Evolutionary conservation across 2,113 vertebrate genomes (phyloP), one percentile per base, ranked within the genome.

Genomic region (Phycodurus eques): DNA sequence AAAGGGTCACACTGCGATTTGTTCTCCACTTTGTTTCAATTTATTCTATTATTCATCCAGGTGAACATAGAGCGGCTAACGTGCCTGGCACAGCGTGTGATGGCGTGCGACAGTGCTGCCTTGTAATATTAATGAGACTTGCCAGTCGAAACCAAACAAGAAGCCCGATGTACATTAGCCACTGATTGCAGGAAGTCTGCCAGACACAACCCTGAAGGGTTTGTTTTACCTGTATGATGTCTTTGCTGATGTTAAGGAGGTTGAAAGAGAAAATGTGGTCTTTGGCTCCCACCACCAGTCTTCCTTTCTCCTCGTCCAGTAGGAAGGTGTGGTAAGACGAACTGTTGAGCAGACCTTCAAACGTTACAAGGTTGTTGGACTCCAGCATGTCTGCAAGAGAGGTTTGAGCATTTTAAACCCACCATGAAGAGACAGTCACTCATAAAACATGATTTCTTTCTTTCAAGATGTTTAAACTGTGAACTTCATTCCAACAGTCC

Each of bases 221-320:
- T 17, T 47, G 6, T 65, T 63, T 68, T 94, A 99, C 97, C 96
- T 95, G 94, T 86, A 94, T 91, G 83, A 94, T 95, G 80, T 98
- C 96, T 91, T 94, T 96, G 94, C 89, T 94, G 76, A 99, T 96
- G 82, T 98, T 96, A 80, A 96, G 93, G 87, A 99, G 92, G 91
- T 95, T 98, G 85, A 99, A 98, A 68, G 98, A 97, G 92, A 99
- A 96, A 83, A 99, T 93, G 88, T 99, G 95, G 90, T 99, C 98
- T 82, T 98, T 99, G 76, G 96, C 95, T 89, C 98, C 98, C 71
- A 99, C 96, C 2, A 96, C 94, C 0, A 99, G 94, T 51, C 95
- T 93, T 70, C 96, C 91, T 1, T 95, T 94, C 89, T 99, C 98
- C 82, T 99, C 97, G 3, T 99, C 98, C 93, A 99, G 82, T 78